Evolutionary conservation across 2,797 vertebrate genomes (phyloP).

Genomic region (Ctenosaura bakeri): DNA sequence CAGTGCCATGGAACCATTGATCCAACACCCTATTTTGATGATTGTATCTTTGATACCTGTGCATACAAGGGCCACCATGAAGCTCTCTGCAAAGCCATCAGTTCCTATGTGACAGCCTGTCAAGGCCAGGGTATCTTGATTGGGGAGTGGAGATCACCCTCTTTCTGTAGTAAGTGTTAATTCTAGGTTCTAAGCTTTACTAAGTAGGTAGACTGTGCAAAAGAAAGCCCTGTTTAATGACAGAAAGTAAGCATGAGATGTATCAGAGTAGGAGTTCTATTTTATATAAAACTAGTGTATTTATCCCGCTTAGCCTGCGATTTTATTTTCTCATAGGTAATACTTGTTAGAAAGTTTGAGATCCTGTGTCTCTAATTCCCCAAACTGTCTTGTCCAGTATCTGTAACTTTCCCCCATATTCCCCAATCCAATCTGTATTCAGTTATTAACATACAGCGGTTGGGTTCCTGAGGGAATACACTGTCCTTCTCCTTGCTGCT

Average conservation of each 20-base stretch:
- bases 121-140: constrained; percentile 74
- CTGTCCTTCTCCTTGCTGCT: no score
- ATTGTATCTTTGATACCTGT: constrained; percentile 85
- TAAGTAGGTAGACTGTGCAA: background rate
- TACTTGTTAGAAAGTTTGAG: no score
- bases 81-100: constrained; percentile 80
- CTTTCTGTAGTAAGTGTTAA: constrained; percentile 81
- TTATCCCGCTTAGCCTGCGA: no score
- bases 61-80: constrained; percentile 78
- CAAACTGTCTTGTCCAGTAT: no score
- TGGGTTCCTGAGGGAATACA: no score
- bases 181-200: background rate
- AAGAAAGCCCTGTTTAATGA: background rate
- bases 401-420: no score
- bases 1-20: constrained; percentile 77
- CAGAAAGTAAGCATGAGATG: background rate
- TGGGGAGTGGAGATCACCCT: constrained; percentile 76
- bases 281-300: no score
- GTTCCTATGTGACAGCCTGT: constrained; percentile 78
- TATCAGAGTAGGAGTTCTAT: background rate
- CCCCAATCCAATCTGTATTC: no score
- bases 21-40: constrained; percentile 76
- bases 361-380: no score
- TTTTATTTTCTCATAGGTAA: no score
- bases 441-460: no score